These are phyloP conservation scores for Pontoporia blainvillei DNA, from an alignment of 2,113 vertebrate species.

Conservation along the genomic window DNA sequence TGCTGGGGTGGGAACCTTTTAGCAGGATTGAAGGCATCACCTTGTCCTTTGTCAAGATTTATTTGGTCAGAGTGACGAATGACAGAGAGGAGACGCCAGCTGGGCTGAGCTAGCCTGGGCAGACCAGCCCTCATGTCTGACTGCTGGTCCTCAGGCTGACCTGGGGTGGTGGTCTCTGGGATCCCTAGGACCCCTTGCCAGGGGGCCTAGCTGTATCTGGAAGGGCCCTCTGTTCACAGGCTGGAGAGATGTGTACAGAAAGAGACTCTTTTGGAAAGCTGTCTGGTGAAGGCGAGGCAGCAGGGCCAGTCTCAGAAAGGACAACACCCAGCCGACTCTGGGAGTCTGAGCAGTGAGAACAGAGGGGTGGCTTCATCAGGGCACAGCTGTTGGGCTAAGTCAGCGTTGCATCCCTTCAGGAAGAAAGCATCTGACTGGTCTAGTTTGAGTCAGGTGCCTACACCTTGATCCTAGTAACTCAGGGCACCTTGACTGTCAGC, in stretches of 20 bases:
- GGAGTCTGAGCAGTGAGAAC: neutral
- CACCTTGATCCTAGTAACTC: neutral
- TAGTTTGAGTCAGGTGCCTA: neutral
- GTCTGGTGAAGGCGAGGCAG: neutral
- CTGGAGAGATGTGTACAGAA: neutral
- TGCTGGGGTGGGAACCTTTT: constrained; percentile 8
- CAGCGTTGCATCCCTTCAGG: neutral
- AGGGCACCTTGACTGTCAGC: neutral
- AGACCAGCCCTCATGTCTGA: neutral
- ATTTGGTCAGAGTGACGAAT: constrained; percentile 53
- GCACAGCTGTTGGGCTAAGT: neutral
- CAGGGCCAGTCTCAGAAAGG: neutral
- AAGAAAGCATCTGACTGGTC: neutral
- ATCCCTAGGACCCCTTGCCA: neutral
- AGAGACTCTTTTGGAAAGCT: neutral
- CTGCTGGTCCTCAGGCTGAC: neutral
- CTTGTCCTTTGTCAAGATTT: constrained; percentile 42
- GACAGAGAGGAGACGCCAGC: neutral
- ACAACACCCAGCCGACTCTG: neutral
- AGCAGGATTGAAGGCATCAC: constrained; percentile 39
- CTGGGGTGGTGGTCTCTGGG: neutral
- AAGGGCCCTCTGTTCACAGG: neutral
- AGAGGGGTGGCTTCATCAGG: neutral
- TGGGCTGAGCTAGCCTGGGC: neutral
- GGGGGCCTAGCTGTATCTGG: neutral